A percentile compares a stretch with the other conserved stretches of the same genome.
Conservation (phyloP, 2,888 invertebrate genomes). For the Ctena decussata region DNA sequence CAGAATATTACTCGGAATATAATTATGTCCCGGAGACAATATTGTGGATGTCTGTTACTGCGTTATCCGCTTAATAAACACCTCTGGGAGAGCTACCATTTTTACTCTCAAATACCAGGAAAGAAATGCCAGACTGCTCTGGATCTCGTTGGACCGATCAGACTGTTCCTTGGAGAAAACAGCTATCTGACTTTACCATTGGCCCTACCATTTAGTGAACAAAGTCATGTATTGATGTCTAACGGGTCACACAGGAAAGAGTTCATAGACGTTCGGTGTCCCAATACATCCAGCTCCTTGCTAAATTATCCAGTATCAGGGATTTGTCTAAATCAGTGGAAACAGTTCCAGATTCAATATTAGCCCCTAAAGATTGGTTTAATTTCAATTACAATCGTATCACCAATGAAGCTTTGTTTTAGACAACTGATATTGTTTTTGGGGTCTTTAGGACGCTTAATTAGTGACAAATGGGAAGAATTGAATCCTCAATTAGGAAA, state of each 20-base stretch:
- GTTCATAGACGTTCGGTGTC: no score
- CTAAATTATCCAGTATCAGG: neutral
- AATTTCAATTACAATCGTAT: slow-evolving; percentile 55
- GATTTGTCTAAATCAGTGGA: neutral
- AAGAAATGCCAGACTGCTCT: no score
- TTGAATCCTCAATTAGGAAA: neutral
- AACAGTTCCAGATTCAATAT: neutral
- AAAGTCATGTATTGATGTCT: no score
- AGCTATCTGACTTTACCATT: no score
- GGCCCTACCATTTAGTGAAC: no score
- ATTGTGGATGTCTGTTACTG: neutral
- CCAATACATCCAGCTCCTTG: no score
- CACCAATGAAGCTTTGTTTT: slow-evolving; percentile 51
- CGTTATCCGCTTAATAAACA: neutral
- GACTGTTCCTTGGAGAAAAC: no score
- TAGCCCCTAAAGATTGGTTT: neutral
- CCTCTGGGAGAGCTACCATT: neutral
- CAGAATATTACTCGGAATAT: no score
- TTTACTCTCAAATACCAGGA: no score
- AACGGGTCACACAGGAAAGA: no score
- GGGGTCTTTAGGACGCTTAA: neutral
- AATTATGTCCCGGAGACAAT: neutral
- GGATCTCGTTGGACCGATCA: no score
- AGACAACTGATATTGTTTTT: slow-evolving; percentile 35
- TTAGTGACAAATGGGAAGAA: neutral